Conservation (phyloP, 2,113 vertebrate genomes). For the Buteo buteo region DNA sequence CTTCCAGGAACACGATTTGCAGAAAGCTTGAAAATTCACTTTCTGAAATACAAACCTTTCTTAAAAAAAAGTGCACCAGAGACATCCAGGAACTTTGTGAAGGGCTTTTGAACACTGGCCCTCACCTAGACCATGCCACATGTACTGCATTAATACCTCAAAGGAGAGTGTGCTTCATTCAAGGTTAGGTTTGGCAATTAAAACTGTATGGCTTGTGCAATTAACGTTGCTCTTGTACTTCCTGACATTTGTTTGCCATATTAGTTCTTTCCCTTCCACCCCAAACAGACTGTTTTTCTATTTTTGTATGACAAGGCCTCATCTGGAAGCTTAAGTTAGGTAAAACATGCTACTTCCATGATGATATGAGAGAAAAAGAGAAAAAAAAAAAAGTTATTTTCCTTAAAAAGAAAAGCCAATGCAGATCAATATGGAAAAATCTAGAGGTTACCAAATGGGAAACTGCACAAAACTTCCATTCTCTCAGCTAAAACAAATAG, state of each 20-base stretch:
- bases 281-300: background rate
- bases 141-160: background rate
- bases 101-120: background rate
- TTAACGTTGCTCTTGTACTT: background rate
- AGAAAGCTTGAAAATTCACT: background rate
- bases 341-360: background rate
- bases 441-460: background rate
- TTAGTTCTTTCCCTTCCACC: background rate
- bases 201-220: background rate
- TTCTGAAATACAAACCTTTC: background rate
- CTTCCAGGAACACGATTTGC: background rate
- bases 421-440: background rate
- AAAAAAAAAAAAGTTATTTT: background rate
- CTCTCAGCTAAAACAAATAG: constrained; percentile 30
- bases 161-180: background rate
- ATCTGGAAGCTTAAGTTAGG: background rate
- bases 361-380: background rate
- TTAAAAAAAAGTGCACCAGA: background rate
- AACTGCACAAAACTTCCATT: constrained; percentile 14
- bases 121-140: background rate
- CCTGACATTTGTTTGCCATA: background rate
- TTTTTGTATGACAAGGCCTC: background rate
- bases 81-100: background rate
- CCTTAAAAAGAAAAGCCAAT: background rate
- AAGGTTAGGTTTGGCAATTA: background rate